Evolutionary conservation across 2,113 vertebrate species (phyloP).

Genomic region (Cebus imitator): DNA sequence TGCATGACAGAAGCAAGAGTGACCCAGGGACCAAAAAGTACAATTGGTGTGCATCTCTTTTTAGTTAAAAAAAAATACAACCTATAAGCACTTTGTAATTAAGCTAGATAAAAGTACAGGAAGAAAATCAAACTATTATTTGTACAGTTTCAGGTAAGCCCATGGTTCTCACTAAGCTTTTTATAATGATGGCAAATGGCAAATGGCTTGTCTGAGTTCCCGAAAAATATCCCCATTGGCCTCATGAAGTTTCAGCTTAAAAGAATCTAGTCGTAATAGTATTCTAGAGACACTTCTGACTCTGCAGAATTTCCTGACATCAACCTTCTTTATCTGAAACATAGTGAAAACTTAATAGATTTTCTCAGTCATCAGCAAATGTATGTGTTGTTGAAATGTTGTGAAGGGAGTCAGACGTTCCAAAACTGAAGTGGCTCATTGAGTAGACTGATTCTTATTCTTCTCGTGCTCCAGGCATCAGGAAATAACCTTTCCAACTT

Average conservation of each 20-base stretch:
- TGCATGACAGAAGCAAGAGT: constrained; percentile 1
- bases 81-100: background rate
- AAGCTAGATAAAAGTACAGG: constrained; percentile 12
- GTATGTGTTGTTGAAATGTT: background rate
- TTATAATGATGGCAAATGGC: background rate
- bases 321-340: background rate
- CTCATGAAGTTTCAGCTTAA: background rate
- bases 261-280: background rate
- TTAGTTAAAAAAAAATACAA: background rate
- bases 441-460: background rate
- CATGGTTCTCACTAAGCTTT: background rate
- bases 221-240: background rate
- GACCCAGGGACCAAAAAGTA: constrained; percentile 1
- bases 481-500: background rate
- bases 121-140: constrained; percentile 1
- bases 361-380: background rate
- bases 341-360: background rate
- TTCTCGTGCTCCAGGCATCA: background rate
- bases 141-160: background rate
- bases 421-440: background rate
- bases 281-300: background rate
- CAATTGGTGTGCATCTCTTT: background rate
- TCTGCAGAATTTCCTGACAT: background rate
- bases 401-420: background rate
- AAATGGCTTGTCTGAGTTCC: background rate